Conservation (phyloP, 1,140 invertebrate species). For the Aphidius ervi region DNA sequence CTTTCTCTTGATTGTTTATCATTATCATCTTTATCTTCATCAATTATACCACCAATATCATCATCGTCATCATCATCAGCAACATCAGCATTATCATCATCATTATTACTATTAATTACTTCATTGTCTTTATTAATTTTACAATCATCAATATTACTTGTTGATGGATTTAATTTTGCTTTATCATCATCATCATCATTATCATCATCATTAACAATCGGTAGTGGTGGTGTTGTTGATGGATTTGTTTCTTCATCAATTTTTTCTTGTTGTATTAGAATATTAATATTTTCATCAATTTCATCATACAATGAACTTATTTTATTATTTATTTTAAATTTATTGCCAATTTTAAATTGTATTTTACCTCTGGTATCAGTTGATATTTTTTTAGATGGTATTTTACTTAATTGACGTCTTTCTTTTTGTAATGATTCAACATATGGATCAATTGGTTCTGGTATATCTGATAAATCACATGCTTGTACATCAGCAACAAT, state of each 20-base stretch:
- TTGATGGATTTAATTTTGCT: background rate
- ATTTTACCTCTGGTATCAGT: conserved; percentile 48
- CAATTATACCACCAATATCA: background rate
- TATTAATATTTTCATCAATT: conserved; percentile 36
- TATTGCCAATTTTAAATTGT: conserved; percentile 48
- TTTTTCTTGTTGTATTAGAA: conserved; percentile 25
- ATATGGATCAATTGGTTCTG: conserved; percentile 43
- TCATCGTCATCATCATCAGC: conserved; percentile 19
- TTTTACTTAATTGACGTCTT: conserved; percentile 43
- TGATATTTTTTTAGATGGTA: conserved; percentile 46
- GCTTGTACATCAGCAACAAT: conserved; percentile 43
- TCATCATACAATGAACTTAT: conserved; percentile 43
- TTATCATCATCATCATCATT: background rate
- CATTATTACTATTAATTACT: conserved; percentile 10
- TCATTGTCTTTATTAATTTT: conserved; percentile 16
- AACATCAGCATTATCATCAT: conserved; percentile 2
- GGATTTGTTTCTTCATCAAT: background rate
- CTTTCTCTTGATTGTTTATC: background rate
- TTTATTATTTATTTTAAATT: conserved; percentile 44
- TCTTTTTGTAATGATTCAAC: conserved; percentile 47
- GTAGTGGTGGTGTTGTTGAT: background rate
- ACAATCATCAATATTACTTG: conserved; percentile 10
- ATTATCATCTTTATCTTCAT: conserved; percentile 14
- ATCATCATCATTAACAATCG: background rate
- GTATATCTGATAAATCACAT: conserved; percentile 41